These are phyloP conservation scores for Carcina quercana DNA, from an alignment of 2,888 invertebrate genomes.

Conservation along the genomic window DNA sequence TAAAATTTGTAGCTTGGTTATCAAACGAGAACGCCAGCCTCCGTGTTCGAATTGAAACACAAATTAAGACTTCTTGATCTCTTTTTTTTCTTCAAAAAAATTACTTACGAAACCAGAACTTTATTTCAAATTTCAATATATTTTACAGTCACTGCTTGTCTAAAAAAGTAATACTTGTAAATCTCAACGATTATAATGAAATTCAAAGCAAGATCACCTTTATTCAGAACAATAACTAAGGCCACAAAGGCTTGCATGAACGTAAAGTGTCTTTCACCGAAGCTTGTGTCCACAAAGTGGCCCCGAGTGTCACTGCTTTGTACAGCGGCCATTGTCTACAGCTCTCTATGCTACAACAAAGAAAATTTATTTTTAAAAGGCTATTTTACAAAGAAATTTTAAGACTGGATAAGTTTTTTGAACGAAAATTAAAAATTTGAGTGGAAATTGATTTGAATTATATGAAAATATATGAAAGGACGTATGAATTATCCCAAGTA, in stretches of 20 bases:
- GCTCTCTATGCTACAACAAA: constrained; percentile 27
- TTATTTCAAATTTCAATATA: no score
- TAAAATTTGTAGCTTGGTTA: no score
- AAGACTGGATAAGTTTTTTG: neutral
- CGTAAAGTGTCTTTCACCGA: constrained; percentile 14
- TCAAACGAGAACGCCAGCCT: no score
- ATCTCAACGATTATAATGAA: neutral
- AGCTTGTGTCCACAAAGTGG: constrained; percentile 31
- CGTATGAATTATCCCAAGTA: neutral
- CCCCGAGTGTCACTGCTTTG: constrained; percentile 34
- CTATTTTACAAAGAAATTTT: constrained; percentile 9
- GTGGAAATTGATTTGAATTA: neutral
- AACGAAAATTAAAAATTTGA: neutral
- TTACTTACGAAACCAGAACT: no score
- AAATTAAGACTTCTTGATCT: no score
- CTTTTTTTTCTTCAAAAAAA: no score
- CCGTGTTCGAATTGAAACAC: no score
- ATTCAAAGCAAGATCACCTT: neutral
- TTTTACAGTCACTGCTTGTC: no score
- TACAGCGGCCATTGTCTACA: constrained; percentile 30
- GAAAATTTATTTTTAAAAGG: constrained; percentile 39
- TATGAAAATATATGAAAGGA: neutral
- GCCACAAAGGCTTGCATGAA: no score
- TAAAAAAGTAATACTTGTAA: neutral
- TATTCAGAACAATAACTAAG: neutral